Evolutionary conservation across 2,888 invertebrate genomes (phyloP), one percentile per base, ranked within the genome.

Genomic region (Mesorhabditis belari): DNA sequence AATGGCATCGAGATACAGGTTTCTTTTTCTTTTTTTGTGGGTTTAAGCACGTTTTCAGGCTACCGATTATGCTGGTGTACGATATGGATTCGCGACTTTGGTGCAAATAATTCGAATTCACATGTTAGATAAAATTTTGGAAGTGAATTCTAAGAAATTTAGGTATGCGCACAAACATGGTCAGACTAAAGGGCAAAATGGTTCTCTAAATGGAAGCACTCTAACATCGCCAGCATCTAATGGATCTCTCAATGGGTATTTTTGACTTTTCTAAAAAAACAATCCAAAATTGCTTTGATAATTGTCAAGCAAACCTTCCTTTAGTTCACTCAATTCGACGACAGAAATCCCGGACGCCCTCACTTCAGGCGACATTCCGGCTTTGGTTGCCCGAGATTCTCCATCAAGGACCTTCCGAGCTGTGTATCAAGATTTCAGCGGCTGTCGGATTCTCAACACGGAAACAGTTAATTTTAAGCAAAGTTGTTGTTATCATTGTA

Each of bases 391-490:
- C 23, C 55, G 86, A 65, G 87, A 87, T 72, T 84, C 84, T 71
- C 87, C 87, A 2, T 82, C 84, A 58, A 82, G 87, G 23, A 59
- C 74, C 17, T 72, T 76, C 65, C 82, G 87, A 65, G 87, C 85
- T 4, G 84, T 87, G 55, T 80, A 87, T 50, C 80, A 87, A 64
- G 87, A 87, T 86, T 69, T 85, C 83, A 72, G 85, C 19, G 82
- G 77, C 9, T 77, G 77, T 49, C 61, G 75, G 3, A 71, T 75
- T 17, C 63, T 75, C 24, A 74, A 69, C 50, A 66, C 70, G 49
- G 77, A 77, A 24, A 76, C 77, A 53, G 70, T 3, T 5, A 3
- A 4, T 5, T 12, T 5, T 6, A 4, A 6, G 4, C 4, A 21
- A 4, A 57, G 28, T 57, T 19, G 12, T 9, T 51, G n/a, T n/a